Percentiles rank a stretch among this genome's conserved stretches.
Evolutionary conservation across 2,888 invertebrate genomes (phyloP).

Genomic region (Criorhina ranunculi): DNA sequence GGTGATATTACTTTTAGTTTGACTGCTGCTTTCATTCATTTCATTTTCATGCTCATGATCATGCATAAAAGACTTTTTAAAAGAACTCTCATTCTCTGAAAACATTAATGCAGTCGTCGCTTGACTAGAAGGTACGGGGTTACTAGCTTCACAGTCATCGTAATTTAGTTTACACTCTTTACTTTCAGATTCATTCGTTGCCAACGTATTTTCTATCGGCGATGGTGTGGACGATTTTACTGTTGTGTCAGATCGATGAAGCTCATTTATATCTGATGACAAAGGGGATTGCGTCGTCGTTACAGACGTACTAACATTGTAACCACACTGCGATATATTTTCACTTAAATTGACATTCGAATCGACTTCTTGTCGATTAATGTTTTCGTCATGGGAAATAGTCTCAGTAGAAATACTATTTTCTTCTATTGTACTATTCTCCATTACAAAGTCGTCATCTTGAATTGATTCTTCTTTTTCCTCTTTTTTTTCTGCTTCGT

Average conservation of each 20-base stretch:
- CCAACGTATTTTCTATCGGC: slow-evolving; percentile 6
- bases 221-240: slow-evolving; percentile 9
- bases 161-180: slow-evolving; percentile 16
- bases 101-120: slow-evolving; percentile 24
- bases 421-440: background rate
- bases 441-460: slow-evolving; percentile 9
- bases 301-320: background rate
- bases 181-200: slow-evolving; percentile 6
- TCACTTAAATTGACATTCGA: background rate
- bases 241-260: slow-evolving; percentile 21
- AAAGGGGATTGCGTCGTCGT: slow-evolving; percentile 4
- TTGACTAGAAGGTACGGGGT: slow-evolving; percentile 52
- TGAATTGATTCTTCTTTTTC: slow-evolving; percentile 15
- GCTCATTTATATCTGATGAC: slow-evolving; percentile 25
- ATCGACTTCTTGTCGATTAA: background rate
- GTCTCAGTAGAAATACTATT: background rate
- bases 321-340: background rate
- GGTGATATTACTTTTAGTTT: slow-evolving; percentile 21
- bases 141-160: slow-evolving; percentile 40
- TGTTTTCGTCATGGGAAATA: background rate
- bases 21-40: slow-evolving; percentile 31
- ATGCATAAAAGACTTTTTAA: slow-evolving; percentile 32
- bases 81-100: slow-evolving; percentile 13
- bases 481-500: background rate
- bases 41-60: slow-evolving; percentile 9